A percentile compares a stretch with the other conserved stretches of the same genome.
phyloP scores from a whole-genome alignment of 2,113 vertebrate genomes.

The Microtus pennsylvanicus region DNA sequence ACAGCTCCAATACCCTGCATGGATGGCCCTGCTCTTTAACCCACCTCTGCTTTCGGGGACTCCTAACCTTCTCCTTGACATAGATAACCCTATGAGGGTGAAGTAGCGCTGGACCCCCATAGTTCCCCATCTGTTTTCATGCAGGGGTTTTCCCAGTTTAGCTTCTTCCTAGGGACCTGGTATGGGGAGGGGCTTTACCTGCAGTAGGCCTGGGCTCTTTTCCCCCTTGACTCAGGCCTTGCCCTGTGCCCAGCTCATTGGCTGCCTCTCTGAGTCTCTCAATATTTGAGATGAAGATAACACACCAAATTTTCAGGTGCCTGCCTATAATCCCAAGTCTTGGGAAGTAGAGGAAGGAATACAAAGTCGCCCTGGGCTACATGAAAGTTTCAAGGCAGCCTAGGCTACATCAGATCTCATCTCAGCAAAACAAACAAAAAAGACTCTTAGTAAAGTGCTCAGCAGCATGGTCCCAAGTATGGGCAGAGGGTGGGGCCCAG shows the following conservation, averaged over 20 bases:
- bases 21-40: background rate
- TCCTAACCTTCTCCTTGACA: background rate
- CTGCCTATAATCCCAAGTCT: background rate
- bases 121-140: background rate
- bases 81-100: background rate
- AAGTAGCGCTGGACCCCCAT: background rate
- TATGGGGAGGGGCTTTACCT: background rate
- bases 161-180: background rate
- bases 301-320: background rate
- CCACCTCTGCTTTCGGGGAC: background rate
- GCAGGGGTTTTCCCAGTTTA: no score
- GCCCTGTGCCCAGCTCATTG: rapidly evolving
- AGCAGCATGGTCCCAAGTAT: rapidly evolving
- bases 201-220: background rate
- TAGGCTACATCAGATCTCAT: background rate
- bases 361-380: background rate
- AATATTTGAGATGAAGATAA: background rate
- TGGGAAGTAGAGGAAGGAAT: background rate
- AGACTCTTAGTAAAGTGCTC: background rate
- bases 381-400: background rate
- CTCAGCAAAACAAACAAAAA: background rate
- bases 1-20: conserved; percentile 44
- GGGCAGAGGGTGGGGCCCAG: background rate
- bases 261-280: background rate
- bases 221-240: background rate